Evolutionary conservation across 2,888 invertebrate genomes (phyloP).

Genomic region (Drosophila pegasa): DNA sequence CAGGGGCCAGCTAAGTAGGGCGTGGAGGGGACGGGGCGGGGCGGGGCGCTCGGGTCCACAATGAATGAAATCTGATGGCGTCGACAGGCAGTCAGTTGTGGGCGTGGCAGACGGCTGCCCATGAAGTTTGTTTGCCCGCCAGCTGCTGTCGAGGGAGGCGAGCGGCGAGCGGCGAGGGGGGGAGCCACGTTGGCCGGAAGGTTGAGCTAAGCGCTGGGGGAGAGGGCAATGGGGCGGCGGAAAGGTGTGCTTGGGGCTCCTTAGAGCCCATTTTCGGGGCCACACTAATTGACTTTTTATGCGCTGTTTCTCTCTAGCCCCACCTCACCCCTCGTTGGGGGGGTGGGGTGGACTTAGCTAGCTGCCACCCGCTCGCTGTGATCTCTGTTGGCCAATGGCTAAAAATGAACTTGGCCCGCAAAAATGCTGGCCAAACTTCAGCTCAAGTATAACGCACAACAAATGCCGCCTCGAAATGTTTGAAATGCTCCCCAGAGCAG

Average conservation of each 20-base stretch:
- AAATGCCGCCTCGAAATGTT: slow-evolving; percentile 1
- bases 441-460: slow-evolving; percentile 9
- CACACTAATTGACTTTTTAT: slow-evolving; percentile 62
- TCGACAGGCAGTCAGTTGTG: slow-evolving; percentile 27
- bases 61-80: slow-evolving; percentile 45
- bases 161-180: background rate
- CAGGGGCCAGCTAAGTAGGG: slow-evolving; percentile 2
- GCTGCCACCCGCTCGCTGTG: background rate
- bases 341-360: background rate
- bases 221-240: background rate
- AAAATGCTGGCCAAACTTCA: slow-evolving; percentile 26
- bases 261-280: slow-evolving; percentile 20
- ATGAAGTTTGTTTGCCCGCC: slow-evolving; percentile 52
- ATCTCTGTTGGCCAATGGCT: slow-evolving; percentile 26
- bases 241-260: slow-evolving; percentile 1
- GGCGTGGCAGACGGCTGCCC: slow-evolving; percentile 46
- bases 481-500: slow-evolving; percentile 7
- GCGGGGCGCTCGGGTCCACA: slow-evolving; percentile 18
- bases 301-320: slow-evolving; percentile 26
- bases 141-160: background rate
- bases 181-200: background rate
- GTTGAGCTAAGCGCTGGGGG: background rate
- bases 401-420: slow-evolving; percentile 27
- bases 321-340: background rate
- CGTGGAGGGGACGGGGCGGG: background rate